A percentile compares a stretch with the other conserved stretches of the same genome.
Conservation (phyloP, 2,113 vertebrate species). For the Pheucticus melanocephalus region DNA sequence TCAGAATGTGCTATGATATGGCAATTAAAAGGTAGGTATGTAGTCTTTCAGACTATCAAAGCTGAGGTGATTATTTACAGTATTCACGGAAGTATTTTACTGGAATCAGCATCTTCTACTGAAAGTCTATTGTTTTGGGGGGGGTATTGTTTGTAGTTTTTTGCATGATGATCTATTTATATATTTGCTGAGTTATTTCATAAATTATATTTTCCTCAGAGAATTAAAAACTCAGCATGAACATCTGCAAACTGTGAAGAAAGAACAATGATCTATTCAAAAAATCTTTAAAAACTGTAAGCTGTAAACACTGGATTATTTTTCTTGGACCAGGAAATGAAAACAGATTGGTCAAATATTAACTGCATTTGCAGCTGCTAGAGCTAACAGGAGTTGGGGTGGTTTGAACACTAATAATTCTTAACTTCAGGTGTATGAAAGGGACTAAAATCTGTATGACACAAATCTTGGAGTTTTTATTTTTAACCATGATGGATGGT, state of each 20-base stretch:
- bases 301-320: neutral
- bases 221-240: conserved; percentile 2
- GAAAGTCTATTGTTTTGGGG: neutral
- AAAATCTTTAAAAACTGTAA: neutral
- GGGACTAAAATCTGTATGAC: neutral
- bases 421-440: neutral
- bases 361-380: neutral
- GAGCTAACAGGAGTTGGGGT: neutral
- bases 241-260: neutral
- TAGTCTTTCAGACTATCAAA: neutral
- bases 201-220: neutral
- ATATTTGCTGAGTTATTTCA: neutral
- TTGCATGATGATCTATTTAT: neutral
- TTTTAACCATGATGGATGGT: neutral
- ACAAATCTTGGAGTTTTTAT: neutral
- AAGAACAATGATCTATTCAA: neutral
- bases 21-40: neutral
- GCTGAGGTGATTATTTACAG: neutral
- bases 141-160: neutral
- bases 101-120: neutral
- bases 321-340: neutral
- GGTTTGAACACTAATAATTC: neutral
- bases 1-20: neutral
- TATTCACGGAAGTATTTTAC: neutral
- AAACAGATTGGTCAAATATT: neutral